A percentile compares a stretch with the other conserved stretches of the same genome.
Evolutionary conservation across 2,888 invertebrate genomes (phyloP).

Genomic region (Lasioglossum calceatum): DNA sequence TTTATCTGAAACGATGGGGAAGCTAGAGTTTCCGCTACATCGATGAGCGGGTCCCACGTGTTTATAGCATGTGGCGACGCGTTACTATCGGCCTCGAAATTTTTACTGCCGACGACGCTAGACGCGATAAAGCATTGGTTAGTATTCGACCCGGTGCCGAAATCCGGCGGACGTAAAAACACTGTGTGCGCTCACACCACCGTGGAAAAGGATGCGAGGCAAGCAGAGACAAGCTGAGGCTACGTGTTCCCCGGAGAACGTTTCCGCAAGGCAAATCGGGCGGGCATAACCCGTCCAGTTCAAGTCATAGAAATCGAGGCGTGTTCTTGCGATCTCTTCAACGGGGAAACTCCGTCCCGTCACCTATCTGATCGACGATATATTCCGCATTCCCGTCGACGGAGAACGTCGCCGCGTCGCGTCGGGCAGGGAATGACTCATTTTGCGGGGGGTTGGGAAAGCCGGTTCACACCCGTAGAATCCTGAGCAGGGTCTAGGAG

Average conservation of each 20-base stretch:
- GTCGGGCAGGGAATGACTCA: constrained; percentile 56
- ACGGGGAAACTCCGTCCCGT: constrained; percentile 60
- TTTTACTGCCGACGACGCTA: background rate
- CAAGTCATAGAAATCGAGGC: constrained; percentile 38
- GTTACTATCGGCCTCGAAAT: background rate
- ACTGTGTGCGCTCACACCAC: background rate
- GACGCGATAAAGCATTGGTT: constrained; percentile 20
- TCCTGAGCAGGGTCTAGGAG: constrained; percentile 35
- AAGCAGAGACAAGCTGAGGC: background rate
- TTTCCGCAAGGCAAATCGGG: constrained; percentile 32
- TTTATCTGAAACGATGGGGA: background rate
- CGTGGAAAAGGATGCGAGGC: background rate
- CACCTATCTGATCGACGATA: constrained; percentile 59
- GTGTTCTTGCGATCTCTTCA: constrained; percentile 45
- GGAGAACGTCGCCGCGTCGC: constrained; percentile 40
- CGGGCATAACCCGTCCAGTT: background rate
- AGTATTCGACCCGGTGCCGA: background rate
- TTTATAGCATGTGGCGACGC: background rate
- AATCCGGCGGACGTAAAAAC: background rate
- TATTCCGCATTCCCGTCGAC: constrained; percentile 52
- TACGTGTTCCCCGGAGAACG: background rate
- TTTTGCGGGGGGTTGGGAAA: constrained; percentile 33
- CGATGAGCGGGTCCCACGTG: background rate
- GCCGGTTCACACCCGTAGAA: constrained; percentile 61
- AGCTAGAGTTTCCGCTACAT: background rate